Conservation (phyloP, 2,113 vertebrate species). For the Lampris megalopsis region DNA sequence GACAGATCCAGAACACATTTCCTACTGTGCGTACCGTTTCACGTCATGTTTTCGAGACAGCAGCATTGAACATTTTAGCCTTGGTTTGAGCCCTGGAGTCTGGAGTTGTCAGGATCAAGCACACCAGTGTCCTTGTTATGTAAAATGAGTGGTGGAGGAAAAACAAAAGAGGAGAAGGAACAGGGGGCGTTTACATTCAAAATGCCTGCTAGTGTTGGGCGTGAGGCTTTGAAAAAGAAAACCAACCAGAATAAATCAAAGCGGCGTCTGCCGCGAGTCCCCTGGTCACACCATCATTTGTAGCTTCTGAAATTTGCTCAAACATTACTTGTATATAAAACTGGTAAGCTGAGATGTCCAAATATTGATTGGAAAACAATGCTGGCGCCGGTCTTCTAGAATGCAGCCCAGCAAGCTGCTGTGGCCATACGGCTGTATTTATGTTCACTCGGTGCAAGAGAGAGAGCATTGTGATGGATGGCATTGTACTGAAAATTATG, state of each 20-base stretch:
- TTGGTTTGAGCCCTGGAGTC: slow-evolving; percentile 50
- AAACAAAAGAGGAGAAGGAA: slow-evolving; percentile 45
- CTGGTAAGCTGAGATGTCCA: not conserved
- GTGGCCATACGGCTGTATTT: not conserved
- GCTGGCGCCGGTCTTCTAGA: not conserved
- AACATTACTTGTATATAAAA: slow-evolving; percentile 1
- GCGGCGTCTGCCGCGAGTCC: slow-evolving; percentile 14
- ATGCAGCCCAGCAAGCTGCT: not conserved
- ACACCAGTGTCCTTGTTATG: slow-evolving; percentile 30
- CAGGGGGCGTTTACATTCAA: slow-evolving; percentile 17
- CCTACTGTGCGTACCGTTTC: slow-evolving; percentile 55
- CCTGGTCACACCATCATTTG: not conserved
- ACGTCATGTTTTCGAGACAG: slow-evolving; percentile 44
- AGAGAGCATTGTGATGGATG: not conserved
- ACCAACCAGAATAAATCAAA: slow-evolving; percentile 18
- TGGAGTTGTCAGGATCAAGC: slow-evolving; percentile 52
- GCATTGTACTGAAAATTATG: not conserved
- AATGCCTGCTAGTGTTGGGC: slow-evolving; percentile 14
- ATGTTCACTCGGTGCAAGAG: not conserved
- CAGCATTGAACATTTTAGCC: slow-evolving; percentile 46
- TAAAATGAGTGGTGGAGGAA: slow-evolving; percentile 34
- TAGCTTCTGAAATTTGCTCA: slow-evolving; percentile 16
- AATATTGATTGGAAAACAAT: not conserved
- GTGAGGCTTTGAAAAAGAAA: not conserved
- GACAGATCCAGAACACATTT: slow-evolving; percentile 54